phyloP scores from a whole-genome alignment of 2,797 vertebrate species.

The Oceanodroma leucorhoa region DNA sequence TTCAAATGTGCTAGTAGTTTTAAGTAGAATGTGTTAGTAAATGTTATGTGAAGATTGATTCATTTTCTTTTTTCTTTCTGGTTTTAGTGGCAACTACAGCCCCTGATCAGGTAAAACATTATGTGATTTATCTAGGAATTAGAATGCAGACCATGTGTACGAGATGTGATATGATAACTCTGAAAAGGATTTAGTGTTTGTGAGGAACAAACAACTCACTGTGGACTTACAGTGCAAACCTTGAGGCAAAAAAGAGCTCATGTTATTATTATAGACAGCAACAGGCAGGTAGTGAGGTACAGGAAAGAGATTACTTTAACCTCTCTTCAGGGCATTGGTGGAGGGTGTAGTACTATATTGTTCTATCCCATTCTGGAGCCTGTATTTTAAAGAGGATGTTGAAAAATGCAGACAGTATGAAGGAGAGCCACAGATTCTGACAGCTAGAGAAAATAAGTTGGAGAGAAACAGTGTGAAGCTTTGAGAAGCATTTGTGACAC shows the following conservation, averaged over 20 bases:
- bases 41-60: not conserved
- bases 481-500: not conserved
- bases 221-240: not conserved
- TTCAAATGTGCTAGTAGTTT: not conserved
- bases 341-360: not conserved
- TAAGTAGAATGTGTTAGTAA: not conserved
- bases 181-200: not conserved
- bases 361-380: not conserved
- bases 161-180: not conserved
- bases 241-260: not conserved
- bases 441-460: not conserved
- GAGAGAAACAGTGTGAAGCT: not conserved
- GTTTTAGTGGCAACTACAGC: slow-evolving; percentile 85
- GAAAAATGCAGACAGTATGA: not conserved
- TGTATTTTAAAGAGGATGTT: not conserved
- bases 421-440: not conserved
- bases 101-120: slow-evolving; percentile 88
- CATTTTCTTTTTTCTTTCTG: slow-evolving; percentile 68
- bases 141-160: not conserved
- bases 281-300: not conserved
- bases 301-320: not conserved
- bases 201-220: not conserved
- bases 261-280: not conserved
- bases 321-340: not conserved
- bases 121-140: not conserved